Percentiles rank a stretch among this genome's conserved stretches.
Conservation (phyloP, 2,113 vertebrate species). For the Eublepharis macularius region DNA sequence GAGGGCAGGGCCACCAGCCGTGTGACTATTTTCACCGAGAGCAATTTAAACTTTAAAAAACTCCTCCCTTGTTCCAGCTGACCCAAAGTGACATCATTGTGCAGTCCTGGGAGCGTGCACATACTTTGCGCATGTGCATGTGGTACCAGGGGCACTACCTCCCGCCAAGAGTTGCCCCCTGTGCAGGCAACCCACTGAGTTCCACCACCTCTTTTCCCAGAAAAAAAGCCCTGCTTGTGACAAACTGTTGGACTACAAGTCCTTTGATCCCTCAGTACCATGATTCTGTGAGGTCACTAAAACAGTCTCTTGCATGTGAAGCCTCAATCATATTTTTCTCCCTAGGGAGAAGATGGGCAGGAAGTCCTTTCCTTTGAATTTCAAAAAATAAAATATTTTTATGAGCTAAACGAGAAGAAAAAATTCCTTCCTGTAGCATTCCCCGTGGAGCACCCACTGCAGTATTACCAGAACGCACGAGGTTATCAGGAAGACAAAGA, state of each 20-base stretch:
- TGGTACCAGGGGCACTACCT: too few relatives aligned
- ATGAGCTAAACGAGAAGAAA: slow-evolving; percentile 81
- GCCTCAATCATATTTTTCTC: background rate
- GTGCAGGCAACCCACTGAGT: too few relatives aligned
- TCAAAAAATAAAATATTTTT: slow-evolving; percentile 94
- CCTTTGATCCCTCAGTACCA: background rate
- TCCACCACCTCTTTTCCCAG: too few relatives aligned
- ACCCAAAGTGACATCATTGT: too few relatives aligned
- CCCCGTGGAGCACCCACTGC: slow-evolving; percentile 79
- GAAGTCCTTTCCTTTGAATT: slow-evolving; percentile 89
- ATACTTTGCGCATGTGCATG: too few relatives aligned
- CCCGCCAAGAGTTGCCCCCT: too few relatives aligned
- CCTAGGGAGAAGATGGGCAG: slow-evolving; percentile 82
- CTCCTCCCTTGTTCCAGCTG: too few relatives aligned
- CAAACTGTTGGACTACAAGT: background rate
- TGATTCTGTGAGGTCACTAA: background rate
- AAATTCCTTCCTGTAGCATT: slow-evolving; percentile 87
- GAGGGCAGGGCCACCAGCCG: too few relatives aligned
- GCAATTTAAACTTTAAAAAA: too few relatives aligned
- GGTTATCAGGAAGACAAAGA: slow-evolving; percentile 92
- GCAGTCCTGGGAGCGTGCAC: too few relatives aligned
- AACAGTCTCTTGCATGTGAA: background rate
- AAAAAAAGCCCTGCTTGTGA: too few relatives aligned
- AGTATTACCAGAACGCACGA: slow-evolving; percentile 85
- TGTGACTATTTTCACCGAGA: too few relatives aligned